Evolutionary conservation across 2,797 vertebrate species (phyloP).

Genomic region (Varecia variegata): DNA sequence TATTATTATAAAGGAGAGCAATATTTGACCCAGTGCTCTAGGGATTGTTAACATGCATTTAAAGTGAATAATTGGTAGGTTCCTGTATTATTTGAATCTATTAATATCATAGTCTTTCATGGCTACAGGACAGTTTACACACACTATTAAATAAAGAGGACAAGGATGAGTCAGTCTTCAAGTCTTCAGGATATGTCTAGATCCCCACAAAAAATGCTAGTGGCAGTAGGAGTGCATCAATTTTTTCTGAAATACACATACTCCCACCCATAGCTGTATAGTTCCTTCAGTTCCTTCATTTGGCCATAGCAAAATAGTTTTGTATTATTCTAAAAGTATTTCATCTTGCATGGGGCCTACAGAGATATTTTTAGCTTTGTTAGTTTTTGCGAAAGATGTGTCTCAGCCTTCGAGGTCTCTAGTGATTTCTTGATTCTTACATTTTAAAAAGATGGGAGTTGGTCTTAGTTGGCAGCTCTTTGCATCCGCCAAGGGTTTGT

Average conservation of each 20-base stretch:
- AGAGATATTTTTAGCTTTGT: conserved; percentile 59
- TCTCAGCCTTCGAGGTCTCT: conserved; percentile 34
- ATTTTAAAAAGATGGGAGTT: conserved; percentile 62
- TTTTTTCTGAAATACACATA: conserved; percentile 8
- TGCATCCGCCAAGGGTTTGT: conserved; percentile 58
- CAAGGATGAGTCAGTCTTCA: not conserved
- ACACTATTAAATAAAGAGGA: conserved; percentile 35
- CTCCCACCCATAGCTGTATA: not conserved
- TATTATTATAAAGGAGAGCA: conserved; percentile 38
- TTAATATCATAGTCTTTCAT: conserved; percentile 39
- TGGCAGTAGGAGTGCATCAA: not conserved
- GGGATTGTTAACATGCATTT: conserved; percentile 23
- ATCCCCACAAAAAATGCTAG: not conserved
- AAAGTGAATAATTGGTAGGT: conserved; percentile 17
- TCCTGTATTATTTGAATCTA: not conserved
- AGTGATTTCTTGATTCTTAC: conserved; percentile 66
- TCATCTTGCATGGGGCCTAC: conserved; percentile 14
- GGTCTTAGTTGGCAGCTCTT: conserved; percentile 65
- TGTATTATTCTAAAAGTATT: conserved; percentile 52
- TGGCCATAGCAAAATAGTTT: conserved; percentile 42
- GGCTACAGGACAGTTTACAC: not conserved
- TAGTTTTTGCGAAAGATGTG: conserved; percentile 53
- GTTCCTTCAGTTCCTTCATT: conserved; percentile 41
- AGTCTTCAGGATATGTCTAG: not conserved
- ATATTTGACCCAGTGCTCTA: conserved; percentile 16